Evolutionary conservation across 2,888 invertebrate genomes (phyloP), one percentile per base, ranked within the genome.

Genomic region (Therioaphis trifolii): DNA sequence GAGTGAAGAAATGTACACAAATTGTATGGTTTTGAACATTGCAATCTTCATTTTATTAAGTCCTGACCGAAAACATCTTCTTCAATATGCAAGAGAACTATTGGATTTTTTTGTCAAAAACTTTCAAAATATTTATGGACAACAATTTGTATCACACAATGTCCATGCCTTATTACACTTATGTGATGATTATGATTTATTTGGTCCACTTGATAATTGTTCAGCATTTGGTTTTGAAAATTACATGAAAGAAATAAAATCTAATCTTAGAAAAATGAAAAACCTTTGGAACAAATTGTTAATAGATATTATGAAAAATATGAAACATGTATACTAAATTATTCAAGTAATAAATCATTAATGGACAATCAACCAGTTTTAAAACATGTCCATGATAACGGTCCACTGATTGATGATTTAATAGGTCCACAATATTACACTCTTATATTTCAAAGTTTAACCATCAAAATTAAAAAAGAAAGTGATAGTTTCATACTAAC

Each of bases 181-280:
- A 66, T 66, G 66, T 35, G 66, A 66, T 35, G 68, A 68, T 68
- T 68, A 68, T 68, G 68, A 68, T 35, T 43, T 43, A 68, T 68
- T 68, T 68, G 68, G 68, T 43, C 68, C 68, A 11, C 68, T 68
- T 68, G 68, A 43, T 68, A n/a, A 68, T n/a, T 68, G 68, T 68
- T 43, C 40, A 12, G 40, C 43, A 68, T 68, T 68, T 68, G 68
- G 35, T 68, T 68, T 68, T 68, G 68, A 68, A 66, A 66, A 66
- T 35, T 66, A 66, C 35, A 66, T 35, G 35, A 66, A 66, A 66
- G 29, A 66, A 66, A n/a, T 68, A 35, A 68, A 43, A 68, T 68
- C 68, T 68, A 35, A 43, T 43, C 11, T 68, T 43, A 68, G 40
- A 66, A 66, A 66, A 15, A 58, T 58, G 58, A 58, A 24, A 58